These are phyloP conservation scores for Atopsyche davidsoni DNA, from an alignment of 1,140 invertebrate genomes.

Conservation along the genomic window DNA sequence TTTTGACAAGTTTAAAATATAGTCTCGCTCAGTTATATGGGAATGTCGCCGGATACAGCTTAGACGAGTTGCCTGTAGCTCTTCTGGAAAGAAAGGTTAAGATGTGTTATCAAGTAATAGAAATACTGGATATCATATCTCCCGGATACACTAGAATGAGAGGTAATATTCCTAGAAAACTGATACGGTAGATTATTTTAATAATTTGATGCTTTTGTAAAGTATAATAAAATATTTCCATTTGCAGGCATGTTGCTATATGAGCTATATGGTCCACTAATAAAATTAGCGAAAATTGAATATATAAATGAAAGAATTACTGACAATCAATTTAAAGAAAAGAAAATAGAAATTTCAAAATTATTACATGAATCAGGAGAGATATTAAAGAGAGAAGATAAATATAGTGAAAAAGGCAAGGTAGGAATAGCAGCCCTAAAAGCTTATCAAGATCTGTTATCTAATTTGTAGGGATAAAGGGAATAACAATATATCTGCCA, in stretches of 20 bases:
- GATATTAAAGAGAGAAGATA: constrained; percentile 62
- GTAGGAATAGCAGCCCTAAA: constrained; percentile 53
- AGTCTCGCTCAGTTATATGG: constrained; percentile 71
- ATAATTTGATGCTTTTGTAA: neutral
- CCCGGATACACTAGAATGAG: constrained; percentile 68
- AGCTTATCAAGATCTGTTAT: constrained; percentile 7
- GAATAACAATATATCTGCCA: no score
- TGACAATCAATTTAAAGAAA: constrained; percentile 54
- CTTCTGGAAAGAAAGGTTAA: constrained; percentile 69
- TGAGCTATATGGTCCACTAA: constrained; percentile 68
- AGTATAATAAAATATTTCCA: neutral
- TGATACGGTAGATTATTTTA: no score
- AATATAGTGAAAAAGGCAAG: constrained; percentile 61
- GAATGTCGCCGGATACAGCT: constrained; percentile 59
- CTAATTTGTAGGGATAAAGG: neutral
- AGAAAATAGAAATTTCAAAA: constrained; percentile 57
- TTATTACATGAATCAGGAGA: constrained; percentile 53
- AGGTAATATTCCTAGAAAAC: constrained; percentile 44
- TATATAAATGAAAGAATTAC: constrained; percentile 55
- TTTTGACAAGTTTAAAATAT: constrained; percentile 57
- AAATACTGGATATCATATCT: constrained; percentile 64
- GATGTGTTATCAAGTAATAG: constrained; percentile 60
- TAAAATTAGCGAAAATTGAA: constrained; percentile 60
- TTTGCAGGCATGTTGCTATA: constrained; percentile 64
- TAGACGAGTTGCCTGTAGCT: constrained; percentile 65